Percentiles rank a stretch among this genome's conserved stretches.
phyloP scores from a whole-genome alignment of 2,113 vertebrate species.

The Pan paniscus region DNA sequence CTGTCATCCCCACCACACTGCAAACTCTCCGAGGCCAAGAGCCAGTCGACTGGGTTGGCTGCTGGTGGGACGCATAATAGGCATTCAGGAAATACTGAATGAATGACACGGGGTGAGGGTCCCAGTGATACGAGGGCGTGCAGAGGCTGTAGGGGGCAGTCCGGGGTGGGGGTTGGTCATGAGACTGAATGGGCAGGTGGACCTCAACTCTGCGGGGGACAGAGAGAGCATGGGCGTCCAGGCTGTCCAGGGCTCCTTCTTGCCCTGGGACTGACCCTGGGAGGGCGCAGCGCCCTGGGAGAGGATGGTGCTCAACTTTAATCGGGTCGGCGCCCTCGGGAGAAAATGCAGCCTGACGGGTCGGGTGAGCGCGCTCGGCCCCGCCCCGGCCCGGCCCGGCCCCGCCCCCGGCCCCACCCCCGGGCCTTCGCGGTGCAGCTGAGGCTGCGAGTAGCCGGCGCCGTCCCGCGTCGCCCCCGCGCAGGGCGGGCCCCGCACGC shows the following conservation, averaged over 20 bases:
- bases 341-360: slow-evolving; percentile 54
- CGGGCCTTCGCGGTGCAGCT: not conserved
- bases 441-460: rapidly evolving
- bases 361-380: rapidly evolving
- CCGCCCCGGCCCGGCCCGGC: not conserved
- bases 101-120: not conserved
- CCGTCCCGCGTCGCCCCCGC: not conserved
- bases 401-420: not conserved
- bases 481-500: slow-evolving; percentile 32
- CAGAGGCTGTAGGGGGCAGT: not conserved
- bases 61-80: not conserved
- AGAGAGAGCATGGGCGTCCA: not conserved
- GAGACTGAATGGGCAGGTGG: not conserved
- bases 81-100: not conserved
- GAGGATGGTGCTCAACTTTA: not conserved
- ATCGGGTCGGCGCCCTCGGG: rapidly evolving
- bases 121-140: not conserved
- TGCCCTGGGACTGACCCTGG: not conserved
- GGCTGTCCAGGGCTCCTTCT: not conserved
- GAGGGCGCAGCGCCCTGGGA: too few species aligned
- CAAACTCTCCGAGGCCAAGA: not conserved
- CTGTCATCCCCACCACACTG: not conserved
- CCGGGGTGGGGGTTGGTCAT: not conserved
- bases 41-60: not conserved
- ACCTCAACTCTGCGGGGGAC: not conserved